Conservation (phyloP, 2,113 vertebrate genomes). For the Procavia capensis region DNA sequence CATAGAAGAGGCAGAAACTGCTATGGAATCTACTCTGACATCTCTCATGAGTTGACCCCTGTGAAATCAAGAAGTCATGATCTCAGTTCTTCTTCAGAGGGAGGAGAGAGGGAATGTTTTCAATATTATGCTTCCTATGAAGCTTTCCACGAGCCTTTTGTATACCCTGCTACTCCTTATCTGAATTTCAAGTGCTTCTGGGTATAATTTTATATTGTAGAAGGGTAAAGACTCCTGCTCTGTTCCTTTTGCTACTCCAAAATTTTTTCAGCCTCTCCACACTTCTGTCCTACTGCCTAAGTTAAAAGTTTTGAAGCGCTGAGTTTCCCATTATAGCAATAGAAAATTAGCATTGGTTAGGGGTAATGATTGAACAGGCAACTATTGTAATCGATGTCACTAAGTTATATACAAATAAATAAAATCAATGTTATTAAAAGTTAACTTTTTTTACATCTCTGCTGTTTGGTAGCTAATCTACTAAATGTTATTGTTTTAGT, state of each 20-base stretch:
- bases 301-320: not conserved
- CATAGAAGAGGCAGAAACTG: no score
- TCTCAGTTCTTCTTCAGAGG: not conserved
- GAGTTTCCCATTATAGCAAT: not conserved
- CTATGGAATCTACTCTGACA: not conserved
- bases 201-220: not conserved
- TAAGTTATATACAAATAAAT: not conserved
- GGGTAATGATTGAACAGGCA: not conserved
- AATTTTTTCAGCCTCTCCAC: not conserved
- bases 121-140: not conserved
- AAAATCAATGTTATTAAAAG: not conserved
- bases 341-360: not conserved
- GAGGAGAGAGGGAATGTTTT: not conserved
- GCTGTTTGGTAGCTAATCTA: not conserved
- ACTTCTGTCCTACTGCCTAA: not conserved
- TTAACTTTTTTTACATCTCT: not conserved
- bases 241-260: not conserved
- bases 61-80: not conserved
- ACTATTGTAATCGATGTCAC: not conserved
- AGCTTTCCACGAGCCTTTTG: not conserved
- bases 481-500: not conserved
- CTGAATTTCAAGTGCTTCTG: not conserved
- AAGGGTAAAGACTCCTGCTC: not conserved
- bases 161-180: not conserved
- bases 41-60: not conserved